These are phyloP conservation scores for Enteromius treurensis DNA, from an alignment of 2,797 vertebrate species.

Conservation along the genomic window DNA sequence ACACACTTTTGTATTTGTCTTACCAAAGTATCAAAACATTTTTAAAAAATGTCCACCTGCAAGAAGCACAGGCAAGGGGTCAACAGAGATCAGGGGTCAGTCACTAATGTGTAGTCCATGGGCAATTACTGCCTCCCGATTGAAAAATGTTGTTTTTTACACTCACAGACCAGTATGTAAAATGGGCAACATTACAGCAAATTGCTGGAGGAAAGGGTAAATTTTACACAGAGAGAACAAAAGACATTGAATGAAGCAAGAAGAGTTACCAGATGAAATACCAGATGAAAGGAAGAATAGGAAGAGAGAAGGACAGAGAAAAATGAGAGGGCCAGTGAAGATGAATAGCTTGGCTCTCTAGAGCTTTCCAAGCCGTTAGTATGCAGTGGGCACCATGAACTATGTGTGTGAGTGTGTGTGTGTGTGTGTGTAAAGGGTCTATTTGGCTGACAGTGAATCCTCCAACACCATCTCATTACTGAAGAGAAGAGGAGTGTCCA, in stretches of 20 bases:
- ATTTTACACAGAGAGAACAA: conserved; percentile 17
- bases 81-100: conserved; percentile 6
- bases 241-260: background rate
- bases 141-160: conserved; percentile 31
- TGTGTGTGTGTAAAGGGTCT: conserved; percentile 1
- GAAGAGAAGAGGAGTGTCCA: conserved; percentile 30
- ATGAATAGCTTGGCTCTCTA: conserved; percentile 41
- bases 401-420: background rate
- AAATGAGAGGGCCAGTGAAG: conserved; percentile 41
- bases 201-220: background rate
- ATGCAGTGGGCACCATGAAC: conserved; percentile 35
- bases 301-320: conserved; percentile 4
- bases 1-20: background rate
- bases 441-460: conserved; percentile 22
- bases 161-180: conserved; percentile 16
- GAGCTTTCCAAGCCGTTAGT: conserved; percentile 24
- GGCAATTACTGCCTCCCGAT: conserved; percentile 28
- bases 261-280: background rate
- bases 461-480: conserved; percentile 20
- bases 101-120: conserved; percentile 44
- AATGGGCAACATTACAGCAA: conserved; percentile 26
- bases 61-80: background rate
- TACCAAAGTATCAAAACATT: background rate
- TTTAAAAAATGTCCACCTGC: background rate
- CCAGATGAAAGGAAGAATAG: background rate